phyloP scores from a whole-genome alignment of 1,140 invertebrate genomes.

The Hylaeus volcanicus region DNA sequence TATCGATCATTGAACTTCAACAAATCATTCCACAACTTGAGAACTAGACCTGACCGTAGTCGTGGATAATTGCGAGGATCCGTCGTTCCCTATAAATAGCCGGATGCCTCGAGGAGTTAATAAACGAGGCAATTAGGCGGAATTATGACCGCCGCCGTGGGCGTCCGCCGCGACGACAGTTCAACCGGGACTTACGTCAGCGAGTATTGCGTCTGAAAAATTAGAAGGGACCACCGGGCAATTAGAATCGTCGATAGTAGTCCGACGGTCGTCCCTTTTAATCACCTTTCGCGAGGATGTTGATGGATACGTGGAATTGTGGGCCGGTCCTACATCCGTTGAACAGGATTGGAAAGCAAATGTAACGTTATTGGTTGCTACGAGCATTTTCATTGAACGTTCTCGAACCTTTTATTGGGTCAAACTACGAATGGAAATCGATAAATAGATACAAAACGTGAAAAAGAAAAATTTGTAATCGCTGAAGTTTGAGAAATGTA shows the following conservation, averaged over 20 bases:
- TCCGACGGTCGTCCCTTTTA: not conserved
- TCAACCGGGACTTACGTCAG: slow-evolving; percentile 59
- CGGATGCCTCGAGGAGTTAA: slow-evolving; percentile 51
- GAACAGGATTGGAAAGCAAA: too few species aligned
- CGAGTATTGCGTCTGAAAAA: slow-evolving; percentile 46
- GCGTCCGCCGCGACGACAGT: slow-evolving; percentile 45
- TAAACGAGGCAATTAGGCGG: slow-evolving; percentile 64
- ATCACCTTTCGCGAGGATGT: slow-evolving; percentile 6
- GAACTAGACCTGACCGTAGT: not conserved
- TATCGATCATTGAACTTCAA: too few species aligned
- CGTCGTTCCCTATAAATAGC: slow-evolving; percentile 55
- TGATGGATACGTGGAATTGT: not conserved
- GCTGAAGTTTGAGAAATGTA: too few species aligned
- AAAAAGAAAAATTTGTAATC: too few species aligned
- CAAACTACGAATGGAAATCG: too few species aligned
- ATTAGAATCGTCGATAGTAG: slow-evolving; percentile 40
- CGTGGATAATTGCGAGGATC: not conserved
- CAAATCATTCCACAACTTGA: too few species aligned
- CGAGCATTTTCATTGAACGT: too few species aligned
- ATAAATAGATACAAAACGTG: too few species aligned
- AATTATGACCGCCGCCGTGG: slow-evolving; percentile 61
- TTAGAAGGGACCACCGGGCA: slow-evolving; percentile 48
- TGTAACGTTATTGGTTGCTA: too few species aligned
- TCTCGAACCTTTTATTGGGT: too few species aligned
- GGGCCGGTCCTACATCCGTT: not conserved